Evolutionary conservation across 2,113 vertebrate genomes (phyloP).

Genomic region (Proterorhinus semilunaris): DNA sequence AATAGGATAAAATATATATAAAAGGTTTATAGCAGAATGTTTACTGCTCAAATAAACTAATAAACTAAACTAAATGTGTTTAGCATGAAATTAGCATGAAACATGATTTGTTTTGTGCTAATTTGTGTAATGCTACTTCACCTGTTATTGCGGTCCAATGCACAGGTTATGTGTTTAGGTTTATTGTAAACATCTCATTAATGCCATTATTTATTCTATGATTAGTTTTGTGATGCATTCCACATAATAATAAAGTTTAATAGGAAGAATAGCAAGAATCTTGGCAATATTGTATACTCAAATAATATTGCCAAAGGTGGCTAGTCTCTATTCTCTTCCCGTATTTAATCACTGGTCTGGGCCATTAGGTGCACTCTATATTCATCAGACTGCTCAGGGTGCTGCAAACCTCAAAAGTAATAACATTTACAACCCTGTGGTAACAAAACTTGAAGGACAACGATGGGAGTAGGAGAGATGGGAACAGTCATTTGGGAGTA

Average conservation of each 20-base stretch:
- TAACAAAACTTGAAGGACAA: constrained; percentile 30
- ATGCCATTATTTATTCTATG: too few species aligned
- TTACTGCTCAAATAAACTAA: too few species aligned
- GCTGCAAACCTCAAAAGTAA: constrained; percentile 33
- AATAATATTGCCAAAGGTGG: background rate
- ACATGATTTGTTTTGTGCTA: too few species aligned
- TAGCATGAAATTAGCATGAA: too few species aligned
- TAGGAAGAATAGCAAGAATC: background rate
- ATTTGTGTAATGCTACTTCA: too few species aligned
- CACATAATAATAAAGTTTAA: background rate
- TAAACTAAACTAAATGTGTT: too few species aligned
- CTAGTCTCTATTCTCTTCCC: constrained; percentile 11
- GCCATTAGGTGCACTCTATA: constrained; percentile 23
- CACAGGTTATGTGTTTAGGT: too few species aligned
- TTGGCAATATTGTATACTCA: background rate
- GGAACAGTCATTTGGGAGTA: constrained; percentile 10
- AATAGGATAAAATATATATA: too few species aligned
- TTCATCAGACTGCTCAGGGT: constrained; percentile 12
- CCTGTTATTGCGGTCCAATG: too few species aligned
- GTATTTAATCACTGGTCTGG: constrained; percentile 42
- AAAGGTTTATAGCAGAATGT: too few species aligned
- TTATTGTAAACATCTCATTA: too few species aligned
- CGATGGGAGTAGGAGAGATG: constrained; percentile 1
- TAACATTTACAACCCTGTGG: constrained; percentile 17
- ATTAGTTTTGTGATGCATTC: background rate